Percentiles rank a stretch among this genome's conserved stretches.
Evolutionary conservation across 2,888 invertebrate species (phyloP).

Genomic region (Oligia strigilis): DNA sequence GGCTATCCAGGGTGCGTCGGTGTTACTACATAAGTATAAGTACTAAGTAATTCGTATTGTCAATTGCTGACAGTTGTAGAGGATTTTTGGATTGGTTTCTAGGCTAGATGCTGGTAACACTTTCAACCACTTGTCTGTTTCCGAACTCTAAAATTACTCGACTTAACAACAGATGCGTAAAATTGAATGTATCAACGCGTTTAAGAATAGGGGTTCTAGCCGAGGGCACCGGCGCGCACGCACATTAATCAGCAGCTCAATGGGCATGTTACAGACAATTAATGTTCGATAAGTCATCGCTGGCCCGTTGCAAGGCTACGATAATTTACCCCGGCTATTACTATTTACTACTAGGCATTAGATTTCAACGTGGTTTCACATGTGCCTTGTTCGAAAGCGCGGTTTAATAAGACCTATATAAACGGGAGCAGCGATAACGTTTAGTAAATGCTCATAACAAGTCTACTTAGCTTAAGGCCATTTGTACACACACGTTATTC

Average conservation of each 20-base stretch:
- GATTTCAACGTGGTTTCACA: constrained; percentile 66
- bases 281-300: constrained; percentile 79
- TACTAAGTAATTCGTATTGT: not conserved
- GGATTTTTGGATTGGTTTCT: not conserved
- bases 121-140: not conserved
- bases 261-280: constrained; percentile 78
- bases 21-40: not conserved
- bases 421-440: constrained; percentile 60
- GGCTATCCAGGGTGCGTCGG: not conserved
- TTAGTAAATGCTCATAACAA: constrained; percentile 50
- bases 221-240: constrained; percentile 58
- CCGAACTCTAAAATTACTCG: constrained; percentile 1
- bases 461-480: constrained; percentile 27
- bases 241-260: constrained; percentile 75
- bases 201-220: constrained; percentile 51
- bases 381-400: constrained; percentile 69
- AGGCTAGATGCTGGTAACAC: not conserved
- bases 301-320: constrained; percentile 59
- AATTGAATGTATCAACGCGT: constrained; percentile 45
- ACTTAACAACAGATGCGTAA: constrained; percentile 38
- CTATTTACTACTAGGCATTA: constrained; percentile 55
- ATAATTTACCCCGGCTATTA: constrained; percentile 72
- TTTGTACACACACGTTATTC: not conserved
- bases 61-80: not conserved
- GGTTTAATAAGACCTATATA: constrained; percentile 63